These are phyloP conservation scores for Notoglanidium macrostoma DNA, from an alignment of 2,797 vertebrate species.

Conservation along the genomic window DNA sequence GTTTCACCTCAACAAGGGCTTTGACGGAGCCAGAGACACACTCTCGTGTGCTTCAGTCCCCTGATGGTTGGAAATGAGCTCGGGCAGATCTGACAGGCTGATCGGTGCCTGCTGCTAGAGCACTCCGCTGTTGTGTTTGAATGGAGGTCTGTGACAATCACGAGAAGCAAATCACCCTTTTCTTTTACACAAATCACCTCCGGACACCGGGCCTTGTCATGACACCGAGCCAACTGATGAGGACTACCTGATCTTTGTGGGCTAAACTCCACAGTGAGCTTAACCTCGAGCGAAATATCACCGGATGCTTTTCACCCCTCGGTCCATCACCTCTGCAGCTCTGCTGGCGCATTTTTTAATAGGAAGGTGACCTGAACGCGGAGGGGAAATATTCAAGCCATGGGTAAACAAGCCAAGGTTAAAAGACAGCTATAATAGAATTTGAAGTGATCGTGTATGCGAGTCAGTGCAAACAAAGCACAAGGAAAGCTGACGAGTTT, in stretches of 20 bases:
- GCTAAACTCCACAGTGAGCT: conserved; percentile 56
- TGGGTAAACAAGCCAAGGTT: conserved; percentile 66
- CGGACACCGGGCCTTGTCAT: conserved; percentile 65
- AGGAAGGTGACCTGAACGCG: conserved; percentile 72
- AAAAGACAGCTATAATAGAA: conserved; percentile 64
- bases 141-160: conserved; percentile 66
- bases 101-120: conserved; percentile 60
- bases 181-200: conserved; percentile 68
- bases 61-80: conserved; percentile 55
- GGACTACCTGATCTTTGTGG: conserved; percentile 46
- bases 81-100: conserved; percentile 60
- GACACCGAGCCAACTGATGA: conserved; percentile 63
- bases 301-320: conserved; percentile 70
- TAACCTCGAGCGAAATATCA: conserved; percentile 66
- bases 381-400: conserved; percentile 68
- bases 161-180: conserved; percentile 64
- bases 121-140: conserved; percentile 57
- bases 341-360: conserved; percentile 75
- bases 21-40: conserved; percentile 56
- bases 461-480: background rate
- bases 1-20: conserved; percentile 53
- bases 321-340: conserved; percentile 75
- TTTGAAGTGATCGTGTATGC: conserved; percentile 64
- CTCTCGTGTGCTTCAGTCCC: conserved; percentile 41
- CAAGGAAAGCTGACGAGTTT: background rate